Evolutionary conservation across 2,888 invertebrate species (phyloP), one percentile per base, ranked within the genome.

Genomic region (Steinernema hermaphroditum): DNA sequence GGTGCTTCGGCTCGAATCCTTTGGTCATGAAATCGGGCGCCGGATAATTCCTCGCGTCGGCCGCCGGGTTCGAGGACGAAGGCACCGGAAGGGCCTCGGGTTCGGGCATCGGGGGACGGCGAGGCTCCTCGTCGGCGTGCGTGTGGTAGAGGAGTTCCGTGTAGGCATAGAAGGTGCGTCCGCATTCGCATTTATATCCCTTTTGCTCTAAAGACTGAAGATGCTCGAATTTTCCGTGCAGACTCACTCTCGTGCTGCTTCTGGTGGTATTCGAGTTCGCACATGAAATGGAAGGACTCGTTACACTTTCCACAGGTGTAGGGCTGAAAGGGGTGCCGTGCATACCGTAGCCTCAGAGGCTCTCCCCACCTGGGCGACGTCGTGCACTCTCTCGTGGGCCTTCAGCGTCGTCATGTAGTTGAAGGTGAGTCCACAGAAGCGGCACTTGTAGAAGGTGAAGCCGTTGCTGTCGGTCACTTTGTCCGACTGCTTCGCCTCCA

Each of bases 401-500:
- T 85, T 78, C 71, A 87, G 74, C 0, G 86, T 86, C 62, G 82
- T 85, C 82, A 87, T 81, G 76, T 81, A 86, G 70, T 85, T 85
- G 78, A 82, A 86, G 2, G 84, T 85, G 54, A 87, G 78, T 4
- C 86, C 86, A 69, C 86, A 86, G 77, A 86, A 87, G 0, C 86
- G 82, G 62, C 86, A 86, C 29, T 80, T 82, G 77, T 80, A 86
- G 76, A 77, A 85, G 0, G 78, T 75, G 73, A 86, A 86, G 1
- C 85, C 85, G 69, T 85, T 84, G 72, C 83, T 82, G 75, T 85
- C 85, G 46, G 85, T 85, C 37, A 74, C 76, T 32, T 46, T 74
- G n/a, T 72, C 69, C 12, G 57, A 34, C 69, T 54, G 2, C 19
- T 54, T 54, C 54, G 19, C 6, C 46, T 19, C n/a, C 8, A n/a